Base-by-base conservation (phyloP, 2,888 invertebrate species). In the Mesorhabditis sp. region DNA sequence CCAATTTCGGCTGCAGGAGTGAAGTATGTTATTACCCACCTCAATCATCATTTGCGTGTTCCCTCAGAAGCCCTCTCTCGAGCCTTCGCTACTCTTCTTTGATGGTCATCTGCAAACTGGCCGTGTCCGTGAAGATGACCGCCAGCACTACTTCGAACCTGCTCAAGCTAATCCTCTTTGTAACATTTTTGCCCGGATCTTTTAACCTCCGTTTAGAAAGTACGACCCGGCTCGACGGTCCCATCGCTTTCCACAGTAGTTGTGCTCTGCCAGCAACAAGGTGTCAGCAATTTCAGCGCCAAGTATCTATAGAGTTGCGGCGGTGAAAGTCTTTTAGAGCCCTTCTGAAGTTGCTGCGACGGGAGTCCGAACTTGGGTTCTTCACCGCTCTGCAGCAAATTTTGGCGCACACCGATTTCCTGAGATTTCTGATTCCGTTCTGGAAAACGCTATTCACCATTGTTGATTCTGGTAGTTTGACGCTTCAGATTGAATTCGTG, bases 191-290 rank as follows among this genome's bases (percentile, higher is more conserved):
- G 5, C 50, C 5, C 41, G 15, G 15, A 64, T 5, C 58, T 44
- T 6, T 45, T 62, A 66, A 28, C 15, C 71, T 67, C 0, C 13
- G 62, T 75, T 61, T 69, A 82, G 80, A 84, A 84, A 75, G 62
- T 83, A 42, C 70, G 74, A 7, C 4, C 69, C 4, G 72, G 72
- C 4, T 74, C 76, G 61, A 65, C 81, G 6, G 61, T 72, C 7
- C 70, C 70, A 5, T 72, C 78, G 1, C 64, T 84, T 43, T 71
- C 81, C n/a, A 80, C 83, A 4, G 71, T 80, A 2, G 68, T 78
- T 45, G 82, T 85, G n/a, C 65, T 84, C 15, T 82, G 81, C 65
- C 83, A 84, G 67, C 76, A 77, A 28, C 83, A 84, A 68, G 73
- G 68, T 4, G 69, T 84, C 10, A 67, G 74, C 7, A 50, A 41